Percentiles rank a stretch among this genome's conserved stretches.
Evolutionary conservation across 2,113 vertebrate genomes (phyloP).

Genomic region (Sphaerodactylus townsendi): DNA sequence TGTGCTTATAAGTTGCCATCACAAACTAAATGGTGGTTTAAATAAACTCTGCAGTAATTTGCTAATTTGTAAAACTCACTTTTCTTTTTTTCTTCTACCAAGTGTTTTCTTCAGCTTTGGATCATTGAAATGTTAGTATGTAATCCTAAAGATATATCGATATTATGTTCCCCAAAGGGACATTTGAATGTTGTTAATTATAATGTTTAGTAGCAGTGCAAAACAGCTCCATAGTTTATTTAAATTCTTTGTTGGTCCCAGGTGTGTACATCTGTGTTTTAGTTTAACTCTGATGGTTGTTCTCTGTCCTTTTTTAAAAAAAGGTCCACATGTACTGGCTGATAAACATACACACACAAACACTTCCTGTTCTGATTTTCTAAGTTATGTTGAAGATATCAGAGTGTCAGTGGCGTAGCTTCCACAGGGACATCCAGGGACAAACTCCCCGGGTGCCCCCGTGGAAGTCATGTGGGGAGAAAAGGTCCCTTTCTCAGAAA

Average conservation of each 20-base stretch:
- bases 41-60: background rate
- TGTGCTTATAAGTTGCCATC: background rate
- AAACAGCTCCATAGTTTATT: conserved; percentile 41
- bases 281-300: conserved; percentile 35
- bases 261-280: conserved; percentile 41
- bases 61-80: conserved; percentile 8
- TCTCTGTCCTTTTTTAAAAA: conserved; percentile 45
- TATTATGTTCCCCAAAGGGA: conserved; percentile 41
- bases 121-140: conserved; percentile 36
- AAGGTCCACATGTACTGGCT: conserved; percentile 44
- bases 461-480: no score
- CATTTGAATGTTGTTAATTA: conserved; percentile 26
- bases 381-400: conserved; percentile 60
- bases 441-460: no score
- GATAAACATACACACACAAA: conserved; percentile 23
- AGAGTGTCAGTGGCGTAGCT: conserved; percentile 54
- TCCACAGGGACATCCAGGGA: no score
- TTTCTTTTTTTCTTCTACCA: conserved; percentile 28
- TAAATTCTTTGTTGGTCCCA: conserved; percentile 24
- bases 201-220: conserved; percentile 30
- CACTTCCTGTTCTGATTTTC: conserved; percentile 61
- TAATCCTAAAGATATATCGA: conserved; percentile 16
- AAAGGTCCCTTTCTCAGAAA: no score
- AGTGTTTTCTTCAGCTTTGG: conserved; percentile 11
- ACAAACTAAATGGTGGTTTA: background rate